These are phyloP conservation scores for Anser cygnoides DNA, from an alignment of 2,113 vertebrate species.

Conservation along the genomic window DNA sequence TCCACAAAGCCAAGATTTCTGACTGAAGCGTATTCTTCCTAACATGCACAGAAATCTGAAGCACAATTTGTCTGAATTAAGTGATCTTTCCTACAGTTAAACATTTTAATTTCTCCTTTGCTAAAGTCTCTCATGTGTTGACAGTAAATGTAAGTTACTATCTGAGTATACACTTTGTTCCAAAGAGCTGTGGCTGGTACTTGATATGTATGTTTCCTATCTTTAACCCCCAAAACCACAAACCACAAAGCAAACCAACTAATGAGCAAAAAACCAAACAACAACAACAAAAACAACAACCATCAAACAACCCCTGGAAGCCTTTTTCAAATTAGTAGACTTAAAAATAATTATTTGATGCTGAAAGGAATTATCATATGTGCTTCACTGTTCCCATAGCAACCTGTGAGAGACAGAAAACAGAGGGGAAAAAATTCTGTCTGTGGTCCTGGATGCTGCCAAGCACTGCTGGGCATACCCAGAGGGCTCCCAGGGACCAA, in stretches of 20 bases:
- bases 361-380: neutral
- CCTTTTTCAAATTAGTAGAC: neutral
- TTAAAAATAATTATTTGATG: neutral
- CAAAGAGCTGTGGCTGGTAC: neutral
- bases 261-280: too few relatives aligned
- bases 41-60: neutral
- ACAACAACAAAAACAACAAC: neutral
- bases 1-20: neutral
- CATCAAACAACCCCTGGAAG: neutral
- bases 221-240: neutral
- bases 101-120: neutral
- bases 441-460: neutral
- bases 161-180: neutral
- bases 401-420: neutral
- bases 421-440: neutral
- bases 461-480: neutral
- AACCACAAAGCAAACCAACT: too few relatives aligned
- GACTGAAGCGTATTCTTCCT: neutral
- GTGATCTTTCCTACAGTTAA: neutral
- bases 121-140: neutral
- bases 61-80: neutral
- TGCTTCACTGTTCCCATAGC: constrained; percentile 17
- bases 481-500: neutral
- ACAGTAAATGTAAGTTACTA: neutral
- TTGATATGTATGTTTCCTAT: neutral